Evolutionary conservation across 2,797 vertebrate genomes (phyloP), one percentile per base, ranked within the genome.

Genomic region (Pantherophis alleghaniensis): DNA sequence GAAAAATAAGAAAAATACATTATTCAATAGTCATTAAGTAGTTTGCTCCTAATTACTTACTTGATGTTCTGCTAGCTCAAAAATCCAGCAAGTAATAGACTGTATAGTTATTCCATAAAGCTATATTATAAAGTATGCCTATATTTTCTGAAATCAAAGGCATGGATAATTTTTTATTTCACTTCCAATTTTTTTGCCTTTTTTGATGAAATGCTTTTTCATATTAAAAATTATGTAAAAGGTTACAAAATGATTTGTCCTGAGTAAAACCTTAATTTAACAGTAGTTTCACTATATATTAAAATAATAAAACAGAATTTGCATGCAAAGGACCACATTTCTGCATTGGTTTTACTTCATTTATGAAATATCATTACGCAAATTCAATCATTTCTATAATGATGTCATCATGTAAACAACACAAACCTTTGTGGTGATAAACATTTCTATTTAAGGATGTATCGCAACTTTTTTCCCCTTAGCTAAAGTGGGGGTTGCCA

Each of bases 31-130:
- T 93, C 74, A 94, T 61, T 91, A 94, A 94, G 93, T n/a, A 37
- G 94, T 96, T 96, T 93, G 92, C 95, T 92, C 96, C 92, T 94
- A 96, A 95, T 96, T 97, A 97, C 90, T 94, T 94, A 96, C 88
- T 18, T 94, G 94, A 95, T 92, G 86, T 95, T 95, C 83, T 91
- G 57, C n/a, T 95, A 95, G 96, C 55, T 89, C n/a, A 94, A 26
- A 47, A 94, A 63, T 93, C 88, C 91, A 92, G 87, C 22, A 95
- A 63, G 56, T 53, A 83, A 93, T 16, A 47, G 88, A 63, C 88
- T 90, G 24, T n/a, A 89, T 86, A 24, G 90, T 92, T 90, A 51
- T 89, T 86, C 22, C 63, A 88, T 63, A 22, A 91, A 94, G 93
- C 91, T 92, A 93, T 57, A 93, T 91, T 92, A 91, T 57, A 24